These are phyloP conservation scores for Eulemur albifrons DNA, from an alignment of 2,797 vertebrate genomes.

Conservation along the genomic window DNA sequence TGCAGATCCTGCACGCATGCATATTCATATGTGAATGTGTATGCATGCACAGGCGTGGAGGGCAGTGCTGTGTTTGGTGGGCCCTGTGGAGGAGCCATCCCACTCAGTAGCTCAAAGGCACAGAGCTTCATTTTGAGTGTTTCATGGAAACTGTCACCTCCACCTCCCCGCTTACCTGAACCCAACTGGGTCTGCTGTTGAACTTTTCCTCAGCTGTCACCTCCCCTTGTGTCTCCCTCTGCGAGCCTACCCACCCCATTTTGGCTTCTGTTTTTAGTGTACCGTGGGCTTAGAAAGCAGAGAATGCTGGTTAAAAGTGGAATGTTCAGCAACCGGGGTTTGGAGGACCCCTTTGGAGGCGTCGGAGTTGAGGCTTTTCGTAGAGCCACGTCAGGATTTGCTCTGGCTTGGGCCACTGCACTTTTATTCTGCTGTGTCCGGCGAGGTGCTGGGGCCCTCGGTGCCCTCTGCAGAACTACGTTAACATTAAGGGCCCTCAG, in stretches of 20 bases:
- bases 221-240: neutral
- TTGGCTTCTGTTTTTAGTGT: neutral
- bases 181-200: neutral
- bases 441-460: neutral
- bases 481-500: neutral
- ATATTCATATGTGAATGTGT: neutral
- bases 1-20: neutral
- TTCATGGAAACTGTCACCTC: neutral
- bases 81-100: neutral
- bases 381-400: neutral
- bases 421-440: neutral
- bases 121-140: neutral
- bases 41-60: fast-evolving
- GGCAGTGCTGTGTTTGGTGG: no score
- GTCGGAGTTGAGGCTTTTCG: neutral
- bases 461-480: neutral
- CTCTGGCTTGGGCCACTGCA: neutral
- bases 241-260: neutral
- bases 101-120: fast-evolving
- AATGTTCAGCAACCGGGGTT: fast-evolving
- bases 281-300: neutral
- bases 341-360: neutral
- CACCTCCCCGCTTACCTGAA: neutral
- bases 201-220: neutral
- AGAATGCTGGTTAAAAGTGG: neutral